Base-by-base conservation (phyloP, 1,140 invertebrate species). In the Monochamus saltuarius region DNA sequence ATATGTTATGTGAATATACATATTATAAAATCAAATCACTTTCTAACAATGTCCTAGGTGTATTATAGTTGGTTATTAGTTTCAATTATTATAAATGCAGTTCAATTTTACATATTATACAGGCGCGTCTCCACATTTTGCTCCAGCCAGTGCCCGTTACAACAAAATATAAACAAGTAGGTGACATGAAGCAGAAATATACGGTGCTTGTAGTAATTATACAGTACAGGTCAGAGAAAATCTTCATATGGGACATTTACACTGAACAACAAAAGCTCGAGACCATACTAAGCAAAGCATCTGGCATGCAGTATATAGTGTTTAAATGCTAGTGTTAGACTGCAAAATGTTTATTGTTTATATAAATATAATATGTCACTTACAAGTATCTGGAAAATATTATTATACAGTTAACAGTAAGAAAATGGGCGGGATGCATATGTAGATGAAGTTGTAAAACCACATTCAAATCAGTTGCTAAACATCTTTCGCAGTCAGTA, bases 221-320 rank as follows among this genome's bases (percentile, higher is more conserved):
- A 19, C 17, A 47, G 45, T 47, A 47, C 45, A 47, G 13, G 17
- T 9, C 17, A 19, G 29, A 10, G 42, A 16, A 17, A 47, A 47
- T 22, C 45, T 22, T 29, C 9, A 47, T 17, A 47, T 22, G 29
- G 22, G 22, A 29, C 22, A 29, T 29, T 29, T 3, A 29, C 22
- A 29, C 22, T 29, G 22, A 29, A 36, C 36, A 36, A 51, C 49
- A 51, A 35, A 54, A 54, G 52, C 36, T 16, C 37, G 37, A 47
- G 55, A 51, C 47, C n/a, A 51, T 59, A 51, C 56, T 42, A 59
- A 59, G 56, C 56, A 13, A 59, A 59, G 53, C 53, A 17, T 54
- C 35, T 29, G 22, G 22, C 9, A 38, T 7, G 13, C 29, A 56
- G 11, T 19, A 14, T 45, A 45, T 17, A 39, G 53, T 56, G 53